A percentile compares a stretch with the other conserved stretches of the same genome.
phyloP scores from a whole-genome alignment of 2,888 invertebrate genomes.

The Acholoe squamosa region DNA sequence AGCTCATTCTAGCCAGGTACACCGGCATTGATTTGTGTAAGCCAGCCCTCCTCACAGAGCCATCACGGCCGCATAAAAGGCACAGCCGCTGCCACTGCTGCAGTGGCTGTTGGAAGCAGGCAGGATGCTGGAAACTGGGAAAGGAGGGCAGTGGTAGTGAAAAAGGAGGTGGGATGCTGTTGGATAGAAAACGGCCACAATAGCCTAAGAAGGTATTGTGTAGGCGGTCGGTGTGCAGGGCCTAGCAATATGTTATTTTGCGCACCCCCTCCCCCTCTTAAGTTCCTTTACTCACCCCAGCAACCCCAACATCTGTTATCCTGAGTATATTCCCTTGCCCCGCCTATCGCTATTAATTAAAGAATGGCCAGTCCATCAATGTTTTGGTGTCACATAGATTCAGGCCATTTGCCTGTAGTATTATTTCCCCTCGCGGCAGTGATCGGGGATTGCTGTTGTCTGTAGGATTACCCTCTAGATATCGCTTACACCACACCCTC shows the following conservation, averaged over 20 bases:
- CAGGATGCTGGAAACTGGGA: not conserved
- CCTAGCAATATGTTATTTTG: no score
- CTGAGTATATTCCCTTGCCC: no score
- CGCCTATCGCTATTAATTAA: no score
- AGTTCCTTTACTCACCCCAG: no score
- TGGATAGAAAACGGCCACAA: not conserved
- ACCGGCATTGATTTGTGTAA: slow-evolving; percentile 54
- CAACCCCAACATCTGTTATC: no score
- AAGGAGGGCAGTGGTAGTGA: not conserved
- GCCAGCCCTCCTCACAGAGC: slow-evolving; percentile 7
- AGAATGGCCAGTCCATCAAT: no score
- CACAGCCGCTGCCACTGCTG: not conserved
- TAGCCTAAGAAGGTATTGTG: not conserved
- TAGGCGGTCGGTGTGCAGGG: not conserved
- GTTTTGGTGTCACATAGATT: no score
- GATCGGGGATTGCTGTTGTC: no score
- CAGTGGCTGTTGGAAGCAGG: not conserved
- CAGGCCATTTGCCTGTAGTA: no score
- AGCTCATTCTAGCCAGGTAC: slow-evolving; percentile 56
- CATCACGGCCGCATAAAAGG: slow-evolving; percentile 41
- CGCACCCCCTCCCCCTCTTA: no score
- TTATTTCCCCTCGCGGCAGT: no score
- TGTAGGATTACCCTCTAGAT: no score
- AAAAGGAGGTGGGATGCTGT: not conserved
- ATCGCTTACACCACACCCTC: not conserved